phyloP scores from a whole-genome alignment of 2,113 vertebrate genomes.

The Corythaeola cristata region DNA sequence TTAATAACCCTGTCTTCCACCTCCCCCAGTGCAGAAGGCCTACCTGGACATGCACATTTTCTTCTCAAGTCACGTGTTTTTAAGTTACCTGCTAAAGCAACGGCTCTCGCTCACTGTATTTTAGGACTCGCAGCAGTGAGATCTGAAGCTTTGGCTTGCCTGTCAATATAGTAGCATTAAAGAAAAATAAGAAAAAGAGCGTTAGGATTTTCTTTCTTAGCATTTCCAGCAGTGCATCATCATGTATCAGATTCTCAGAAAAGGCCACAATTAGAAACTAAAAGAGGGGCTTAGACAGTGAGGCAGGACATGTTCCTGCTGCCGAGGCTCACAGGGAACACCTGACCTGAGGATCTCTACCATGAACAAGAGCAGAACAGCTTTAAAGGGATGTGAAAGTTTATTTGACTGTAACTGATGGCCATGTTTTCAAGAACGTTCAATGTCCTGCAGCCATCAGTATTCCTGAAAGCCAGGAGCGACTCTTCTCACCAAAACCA shows the following conservation, averaged over 20 bases:
- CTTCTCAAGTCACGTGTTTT: background rate
- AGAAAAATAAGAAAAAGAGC: background rate
- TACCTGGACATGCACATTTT: accelerated
- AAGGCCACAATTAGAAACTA: background rate
- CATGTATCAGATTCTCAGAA: background rate
- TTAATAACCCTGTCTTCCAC: no score
- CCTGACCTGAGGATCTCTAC: no score
- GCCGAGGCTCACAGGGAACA: background rate
- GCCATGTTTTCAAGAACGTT: background rate
- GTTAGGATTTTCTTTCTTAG: background rate
- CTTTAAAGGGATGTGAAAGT: background rate
- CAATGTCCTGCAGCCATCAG: background rate
- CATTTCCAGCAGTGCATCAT: accelerated
- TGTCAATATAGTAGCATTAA: background rate
- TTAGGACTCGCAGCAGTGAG: background rate
- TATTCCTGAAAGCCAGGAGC: background rate
- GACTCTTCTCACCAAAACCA: background rate
- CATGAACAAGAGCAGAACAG: background rate
- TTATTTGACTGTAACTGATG: background rate
- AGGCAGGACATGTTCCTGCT: background rate
- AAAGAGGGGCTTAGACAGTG: accelerated
- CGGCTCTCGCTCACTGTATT: accelerated
- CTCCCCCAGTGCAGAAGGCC: background rate
- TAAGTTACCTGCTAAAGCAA: background rate
- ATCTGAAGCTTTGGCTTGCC: background rate